Conservation (phyloP, 2,113 vertebrate species). For the Corythornis cristatus region DNA sequence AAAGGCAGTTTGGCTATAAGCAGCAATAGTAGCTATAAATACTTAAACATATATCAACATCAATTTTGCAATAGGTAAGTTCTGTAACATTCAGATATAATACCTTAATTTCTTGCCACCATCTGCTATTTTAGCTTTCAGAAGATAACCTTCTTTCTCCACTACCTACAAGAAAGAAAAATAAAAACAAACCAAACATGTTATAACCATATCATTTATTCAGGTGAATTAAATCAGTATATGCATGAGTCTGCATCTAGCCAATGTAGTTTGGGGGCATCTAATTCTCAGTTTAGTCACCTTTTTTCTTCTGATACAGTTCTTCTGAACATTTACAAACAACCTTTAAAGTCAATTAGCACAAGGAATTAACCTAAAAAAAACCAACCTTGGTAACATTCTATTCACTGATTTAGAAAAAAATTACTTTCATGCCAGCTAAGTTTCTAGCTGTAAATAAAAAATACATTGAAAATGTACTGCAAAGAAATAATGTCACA, state of each 20-base stretch:
- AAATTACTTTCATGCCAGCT: background rate
- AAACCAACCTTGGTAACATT: background rate
- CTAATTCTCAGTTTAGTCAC: background rate
- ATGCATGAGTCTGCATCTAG: background rate
- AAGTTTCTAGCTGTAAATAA: background rate
- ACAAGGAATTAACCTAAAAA: background rate
- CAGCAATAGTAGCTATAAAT: background rate
- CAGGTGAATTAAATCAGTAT: background rate
- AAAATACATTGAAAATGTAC: background rate
- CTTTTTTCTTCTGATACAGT: background rate
- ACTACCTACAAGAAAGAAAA: slow-evolving; percentile 75
- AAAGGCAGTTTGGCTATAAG: background rate
- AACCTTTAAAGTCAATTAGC: background rate
- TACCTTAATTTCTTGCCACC: slow-evolving; percentile 92
- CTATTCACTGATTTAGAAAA: background rate
- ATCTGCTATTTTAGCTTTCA: slow-evolving; percentile 91
- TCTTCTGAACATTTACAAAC: background rate
- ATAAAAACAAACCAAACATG: too few species aligned
- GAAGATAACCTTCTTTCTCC: slow-evolving; percentile 88
- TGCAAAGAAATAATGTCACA: background rate
- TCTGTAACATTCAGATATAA: background rate
- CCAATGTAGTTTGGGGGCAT: background rate
- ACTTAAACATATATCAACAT: background rate
- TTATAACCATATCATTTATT: slow-evolving; percentile 32
- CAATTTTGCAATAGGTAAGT: background rate